These are phyloP conservation scores for Champsocephalus gunnari DNA, from an alignment of 2,797 vertebrate genomes.

Conservation along the genomic window DNA sequence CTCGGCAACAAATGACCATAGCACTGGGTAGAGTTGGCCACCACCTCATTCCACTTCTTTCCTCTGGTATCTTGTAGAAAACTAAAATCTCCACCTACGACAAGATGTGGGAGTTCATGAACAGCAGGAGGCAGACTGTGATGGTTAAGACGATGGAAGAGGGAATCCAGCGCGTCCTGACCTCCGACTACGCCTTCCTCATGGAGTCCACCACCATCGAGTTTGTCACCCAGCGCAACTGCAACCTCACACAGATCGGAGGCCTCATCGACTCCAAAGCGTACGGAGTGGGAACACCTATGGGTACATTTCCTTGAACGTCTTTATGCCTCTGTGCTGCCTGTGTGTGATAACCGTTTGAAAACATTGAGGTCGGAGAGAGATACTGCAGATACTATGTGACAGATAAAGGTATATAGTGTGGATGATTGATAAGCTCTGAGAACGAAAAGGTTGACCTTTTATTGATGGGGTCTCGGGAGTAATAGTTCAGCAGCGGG, in stretches of 20 bases:
- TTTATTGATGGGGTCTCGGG: slow-evolving; percentile 65
- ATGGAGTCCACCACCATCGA: slow-evolving; percentile 99
- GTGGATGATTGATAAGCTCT: slow-evolving; percentile 52
- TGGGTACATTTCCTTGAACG: slow-evolving; percentile 84
- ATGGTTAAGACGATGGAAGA: slow-evolving; percentile 97
- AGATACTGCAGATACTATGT: slow-evolving; percentile 30
- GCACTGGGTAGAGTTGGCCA: too few species aligned
- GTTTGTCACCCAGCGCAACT: slow-evolving; percentile 97
- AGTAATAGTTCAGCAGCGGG: slow-evolving; percentile 43
- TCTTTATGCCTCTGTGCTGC: neutral
- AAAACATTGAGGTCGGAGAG: slow-evolving; percentile 14
- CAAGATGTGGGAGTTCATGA: slow-evolving; percentile 99
- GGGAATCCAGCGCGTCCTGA: slow-evolving; percentile 94
- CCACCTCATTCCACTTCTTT: neutral
- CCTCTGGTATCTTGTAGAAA: slow-evolving; percentile 85
- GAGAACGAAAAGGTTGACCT: slow-evolving; percentile 56
- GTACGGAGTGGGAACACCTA: slow-evolving; percentile 97
- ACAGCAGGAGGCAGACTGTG: slow-evolving; percentile 94
- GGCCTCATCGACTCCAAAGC: slow-evolving; percentile 99
- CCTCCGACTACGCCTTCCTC: slow-evolving; percentile 97
- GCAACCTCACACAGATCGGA: slow-evolving; percentile 98
- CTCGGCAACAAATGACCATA: too few species aligned
- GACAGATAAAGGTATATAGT: slow-evolving; percentile 42
- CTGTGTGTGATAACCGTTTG: neutral
- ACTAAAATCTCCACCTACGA: slow-evolving; percentile 98